Base-by-base conservation (phyloP, 2,797 vertebrate genomes). In the Melopsittacus undulatus region DNA sequence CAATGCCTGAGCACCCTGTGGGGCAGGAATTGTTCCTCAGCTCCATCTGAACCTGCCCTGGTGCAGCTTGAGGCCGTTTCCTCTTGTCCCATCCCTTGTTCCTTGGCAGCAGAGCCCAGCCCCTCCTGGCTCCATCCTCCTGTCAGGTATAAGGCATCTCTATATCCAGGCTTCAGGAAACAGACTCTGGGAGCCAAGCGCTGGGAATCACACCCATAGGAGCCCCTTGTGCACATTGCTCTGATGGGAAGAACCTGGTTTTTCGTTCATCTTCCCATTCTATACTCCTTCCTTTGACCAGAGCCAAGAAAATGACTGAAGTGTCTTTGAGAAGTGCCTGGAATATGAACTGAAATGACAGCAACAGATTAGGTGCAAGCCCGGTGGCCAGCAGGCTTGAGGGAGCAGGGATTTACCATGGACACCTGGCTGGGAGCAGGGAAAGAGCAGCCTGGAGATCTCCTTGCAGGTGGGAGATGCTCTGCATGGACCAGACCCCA, bases 281-380 rank as follows among this genome's bases (percentile, higher is more conserved):
- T 40, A 16, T 43, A 5, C 29, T 85, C 14, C 26, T 7, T 45
- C 49, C 23, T 59, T 7, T 48, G 26, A 20, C 32, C 5, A 75
- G 57, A 67, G 66, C 85, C 81, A 91, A 79, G 57, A 62, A 78
- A 82, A 86, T 54, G 67, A 83, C 85, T 34, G 32, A 91, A 80
- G 57, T 45, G 66, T 48, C 77, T 77, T 49, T 82, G 87, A 80
- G 81, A 45, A 70, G 14, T 29, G 73, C 13, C 11, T 83, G 84
- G 69, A 91, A 63, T 9, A 38, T 34, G 79, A 87, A 49, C 22
- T 49, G 75, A 21, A 90, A 59, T 49, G 13, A 7, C 48, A 72
- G 52, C 36, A 75, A 62, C 30, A 3, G 38, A 51, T 64, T 13
- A 74, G 57, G 76, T 89, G 83, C 62, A 66, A 84, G 45, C 42